Evolutionary conservation across 1,140 invertebrate species (phyloP).

Genomic region (Hycleus phaleratus): DNA sequence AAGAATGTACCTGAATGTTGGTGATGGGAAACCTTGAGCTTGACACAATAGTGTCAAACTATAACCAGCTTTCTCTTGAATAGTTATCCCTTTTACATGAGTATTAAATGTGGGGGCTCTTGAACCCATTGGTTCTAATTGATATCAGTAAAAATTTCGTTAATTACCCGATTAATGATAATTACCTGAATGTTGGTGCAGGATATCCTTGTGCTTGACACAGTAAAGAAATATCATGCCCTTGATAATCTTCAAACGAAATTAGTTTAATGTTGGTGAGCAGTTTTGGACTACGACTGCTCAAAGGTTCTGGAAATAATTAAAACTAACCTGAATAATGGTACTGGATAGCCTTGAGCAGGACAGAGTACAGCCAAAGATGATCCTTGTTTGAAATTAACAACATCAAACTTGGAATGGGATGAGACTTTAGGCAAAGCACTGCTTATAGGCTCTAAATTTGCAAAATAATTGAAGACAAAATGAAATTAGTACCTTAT

Average conservation of each 20-base stretch:
- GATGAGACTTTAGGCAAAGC: conserved; percentile 58
- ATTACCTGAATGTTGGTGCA: conserved; percentile 61
- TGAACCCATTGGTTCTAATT: conserved; percentile 48
- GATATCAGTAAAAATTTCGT: too few species aligned
- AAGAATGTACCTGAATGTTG: conserved; percentile 23
- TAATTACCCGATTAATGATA: background rate
- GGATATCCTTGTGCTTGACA: conserved; percentile 72
- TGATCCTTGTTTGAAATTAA: conserved; percentile 22
- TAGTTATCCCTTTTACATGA: conserved; percentile 44
- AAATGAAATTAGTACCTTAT: conserved; percentile 42
- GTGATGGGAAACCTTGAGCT: conserved; percentile 68
- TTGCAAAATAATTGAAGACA: background rate
- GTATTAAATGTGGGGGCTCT: conserved; percentile 41
- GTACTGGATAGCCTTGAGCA: conserved; percentile 64
- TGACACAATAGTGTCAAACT: conserved; percentile 59
- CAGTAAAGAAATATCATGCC: conserved; percentile 49
- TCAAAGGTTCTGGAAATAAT: conserved; percentile 49
- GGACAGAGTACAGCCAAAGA: conserved; percentile 47
- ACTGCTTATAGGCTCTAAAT: conserved; percentile 60
- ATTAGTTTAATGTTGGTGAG: conserved; percentile 45
- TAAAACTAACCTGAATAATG: conserved; percentile 42
- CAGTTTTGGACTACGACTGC: conserved; percentile 42
- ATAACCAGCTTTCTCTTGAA: conserved; percentile 24
- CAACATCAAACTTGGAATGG: conserved; percentile 35
- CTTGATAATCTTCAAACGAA: conserved; percentile 31